Evolutionary conservation across 2,888 invertebrate genomes (phyloP), one percentile per base, ranked within the genome.

Genomic region (Plusia festucae): DNA sequence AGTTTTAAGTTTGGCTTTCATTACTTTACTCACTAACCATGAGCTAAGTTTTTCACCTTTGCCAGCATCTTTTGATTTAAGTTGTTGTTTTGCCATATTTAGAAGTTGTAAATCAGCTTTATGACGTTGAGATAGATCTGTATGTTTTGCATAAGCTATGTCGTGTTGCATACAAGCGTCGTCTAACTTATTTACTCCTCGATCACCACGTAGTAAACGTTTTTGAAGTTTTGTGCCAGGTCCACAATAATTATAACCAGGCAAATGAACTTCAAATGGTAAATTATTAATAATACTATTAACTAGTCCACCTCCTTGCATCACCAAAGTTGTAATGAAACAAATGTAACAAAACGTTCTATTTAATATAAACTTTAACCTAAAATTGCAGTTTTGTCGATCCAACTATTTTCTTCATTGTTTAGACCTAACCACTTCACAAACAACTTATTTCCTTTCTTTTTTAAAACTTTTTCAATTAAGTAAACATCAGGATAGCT

Each of bases 401-500:
- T 72, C 72, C 65, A 69, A 22, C 66, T 72, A 13, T 72, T 69
- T 64, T 69, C 72, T 30, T 15, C 15, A 16, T 34, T 24, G 11
- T 32, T 53, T n/a, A 73, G 27, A 32, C 70, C 64, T 15, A 73
- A 59, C 66, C 73, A 73, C 60, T 73, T 72, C 0, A 69, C 66
- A 7, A 53, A 69, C 22, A 72, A 0, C 60, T 46, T 65, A 13
- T 40, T 60, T 32, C 60, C 52, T 60, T 53, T 53, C 2, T 0
- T 58, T 58, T 27, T 44, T n/a, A 71, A 22, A 24, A 73, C 46
- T 63, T 68, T 68, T 57, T 76, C 60, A 5, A 69, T 20, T 20
- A 73, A 54, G 30, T 70, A 73, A 40, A 73, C 49, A n/a, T 49
- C 40, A 3, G 60, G 60, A 52, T 69, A 15, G 40, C 60, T 58